phyloP scores from a whole-genome alignment of 2,888 invertebrate species.

The Agrotis exclamationis region DNA sequence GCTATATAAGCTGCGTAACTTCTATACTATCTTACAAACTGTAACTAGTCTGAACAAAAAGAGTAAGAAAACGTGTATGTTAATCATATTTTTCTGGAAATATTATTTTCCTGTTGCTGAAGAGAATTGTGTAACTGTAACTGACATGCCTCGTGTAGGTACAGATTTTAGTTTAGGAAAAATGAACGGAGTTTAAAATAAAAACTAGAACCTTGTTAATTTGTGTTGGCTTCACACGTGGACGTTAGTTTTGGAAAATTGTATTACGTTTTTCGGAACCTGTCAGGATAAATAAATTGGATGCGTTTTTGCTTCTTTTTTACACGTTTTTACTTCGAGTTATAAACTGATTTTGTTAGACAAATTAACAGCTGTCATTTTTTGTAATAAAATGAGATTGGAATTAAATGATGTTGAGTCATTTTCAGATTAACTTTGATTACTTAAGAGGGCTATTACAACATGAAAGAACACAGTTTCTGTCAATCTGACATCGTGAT shows the following conservation, averaged over 20 bases:
- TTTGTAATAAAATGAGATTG: too few relatives aligned
- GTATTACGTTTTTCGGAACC: background rate
- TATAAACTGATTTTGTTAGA: background rate
- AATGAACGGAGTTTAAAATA: background rate
- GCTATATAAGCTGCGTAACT: too few relatives aligned
- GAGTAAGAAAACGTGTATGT: too few relatives aligned
- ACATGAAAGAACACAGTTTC: too few relatives aligned
- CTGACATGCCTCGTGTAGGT: background rate
- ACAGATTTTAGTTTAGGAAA: too few relatives aligned
- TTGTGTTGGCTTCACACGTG: constrained; percentile 1
- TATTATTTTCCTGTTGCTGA: too few relatives aligned
- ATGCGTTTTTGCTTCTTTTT: background rate
- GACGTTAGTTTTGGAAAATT: background rate
- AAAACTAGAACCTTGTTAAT: background rate
- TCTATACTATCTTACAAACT: too few relatives aligned
- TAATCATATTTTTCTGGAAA: background rate
- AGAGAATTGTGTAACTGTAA: background rate
- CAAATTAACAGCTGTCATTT: background rate
- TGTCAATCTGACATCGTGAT: too few relatives aligned
- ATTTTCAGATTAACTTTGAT: background rate
- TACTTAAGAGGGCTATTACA: too few relatives aligned
- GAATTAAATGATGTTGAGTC: too few relatives aligned
- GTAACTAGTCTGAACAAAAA: too few relatives aligned
- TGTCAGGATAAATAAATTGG: background rate
- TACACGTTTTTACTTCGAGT: background rate